A percentile compares a stretch with the other conserved stretches of the same genome.
Conservation (phyloP, 2,888 invertebrate genomes). For the Archips xylosteana region DNA sequence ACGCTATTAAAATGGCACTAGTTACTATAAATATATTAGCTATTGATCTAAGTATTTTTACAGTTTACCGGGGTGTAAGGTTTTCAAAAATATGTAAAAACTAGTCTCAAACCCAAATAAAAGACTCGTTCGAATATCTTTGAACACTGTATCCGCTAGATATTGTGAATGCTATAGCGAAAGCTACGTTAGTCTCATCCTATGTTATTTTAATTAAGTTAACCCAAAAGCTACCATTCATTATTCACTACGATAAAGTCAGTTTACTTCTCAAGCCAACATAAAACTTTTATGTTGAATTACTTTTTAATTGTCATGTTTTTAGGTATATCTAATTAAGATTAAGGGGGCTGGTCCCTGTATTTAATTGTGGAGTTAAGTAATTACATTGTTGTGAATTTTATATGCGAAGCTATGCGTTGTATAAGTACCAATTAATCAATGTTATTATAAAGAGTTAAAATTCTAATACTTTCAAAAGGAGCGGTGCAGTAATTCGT, state of each 20-base stretch:
- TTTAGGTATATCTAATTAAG: slow-evolving; percentile 62
- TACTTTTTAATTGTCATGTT: slow-evolving; percentile 58
- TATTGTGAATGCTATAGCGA: background rate
- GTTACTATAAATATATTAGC: too few species aligned
- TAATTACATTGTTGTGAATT: slow-evolving; percentile 75
- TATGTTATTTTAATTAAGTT: background rate
- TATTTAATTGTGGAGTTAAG: slow-evolving; percentile 65
- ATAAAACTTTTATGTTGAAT: slow-evolving; percentile 45
- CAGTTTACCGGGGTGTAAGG: too few species aligned
- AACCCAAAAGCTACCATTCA: background rate
- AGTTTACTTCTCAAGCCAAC: slow-evolving; percentile 20
- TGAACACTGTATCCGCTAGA: background rate
- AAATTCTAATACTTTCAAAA: slow-evolving; percentile 46
- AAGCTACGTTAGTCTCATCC: background rate
- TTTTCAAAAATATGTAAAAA: background rate
- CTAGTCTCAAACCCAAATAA: too few species aligned
- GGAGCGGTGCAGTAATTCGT: slow-evolving; percentile 44
- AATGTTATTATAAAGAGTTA: slow-evolving; percentile 62
- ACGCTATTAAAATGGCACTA: background rate
- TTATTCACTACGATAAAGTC: background rate
- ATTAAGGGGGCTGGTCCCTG: slow-evolving; percentile 79
- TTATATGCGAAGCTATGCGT: slow-evolving; percentile 69
- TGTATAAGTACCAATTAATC: slow-evolving; percentile 69
- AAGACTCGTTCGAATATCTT: background rate
- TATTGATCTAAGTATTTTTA: too few species aligned